Evolutionary conservation across 2,797 vertebrate species (phyloP), one percentile per base, ranked within the genome.

Genomic region (Microctenopoma lineatum): DNA sequence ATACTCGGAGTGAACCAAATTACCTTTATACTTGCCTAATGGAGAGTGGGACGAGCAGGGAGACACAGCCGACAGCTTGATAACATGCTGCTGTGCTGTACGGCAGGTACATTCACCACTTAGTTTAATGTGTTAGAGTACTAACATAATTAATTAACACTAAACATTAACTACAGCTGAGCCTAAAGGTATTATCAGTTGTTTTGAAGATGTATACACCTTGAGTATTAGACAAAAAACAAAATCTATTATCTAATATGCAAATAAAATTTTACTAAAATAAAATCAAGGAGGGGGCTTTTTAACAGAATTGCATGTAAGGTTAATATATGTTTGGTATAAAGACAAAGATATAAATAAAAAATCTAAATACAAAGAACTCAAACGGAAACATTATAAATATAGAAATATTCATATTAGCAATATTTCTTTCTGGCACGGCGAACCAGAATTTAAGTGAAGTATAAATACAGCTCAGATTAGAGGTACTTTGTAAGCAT

Each of bases 401-500:
- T 38, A 32, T 18, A 27, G 5, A 50, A 3, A 56, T 55, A 21
- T 29, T 21, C 18, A 14, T 59, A 27, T 25, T 41, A 16, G 16
- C 15, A 7, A 7, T 7, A 16, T 16, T 11, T 44, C 7, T 44
- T 16, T 16, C 16, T 53, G 29, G 26, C 16, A 61, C 25, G 3
- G 1, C 34, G 4, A 42, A 41, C 26, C 44, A 56, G 45, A 25
- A 60, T 53, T 34, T 34, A 51, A 44, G 46, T 18, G 3, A 55
- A 25, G 44, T 25, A 41, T 4, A 53, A 57, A 42, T 27, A 12
- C 57, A 58, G 36, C 45, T 16, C 26, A 21, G 54, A 36, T 29
- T 46, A 63, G 26, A 0, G 16, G 15, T 57, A 25, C 18, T 59
- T 68, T 51, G 7, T 34, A 60, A 45, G 32, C 67, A 46, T 51